Evolutionary conservation across 1,140 invertebrate genomes (phyloP), one percentile per base, ranked within the genome.

Genomic region (Zaprionus capensis): DNA sequence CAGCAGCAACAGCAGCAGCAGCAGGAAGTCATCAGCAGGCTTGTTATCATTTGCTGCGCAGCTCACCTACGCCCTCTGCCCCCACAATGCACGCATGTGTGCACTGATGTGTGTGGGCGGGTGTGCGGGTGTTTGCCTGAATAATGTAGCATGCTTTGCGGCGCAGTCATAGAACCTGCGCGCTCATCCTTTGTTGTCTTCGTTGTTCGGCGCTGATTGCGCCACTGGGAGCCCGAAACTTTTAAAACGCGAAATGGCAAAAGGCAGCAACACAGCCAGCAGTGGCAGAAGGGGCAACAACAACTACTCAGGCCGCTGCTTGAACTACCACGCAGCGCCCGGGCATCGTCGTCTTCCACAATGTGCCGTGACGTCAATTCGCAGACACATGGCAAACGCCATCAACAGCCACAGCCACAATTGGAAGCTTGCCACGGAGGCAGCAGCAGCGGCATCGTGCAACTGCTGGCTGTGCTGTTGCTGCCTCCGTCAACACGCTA

Each of bases 21-120:
- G 71, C 78, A 79, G 85, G 85, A 88, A 88, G 85, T 88, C 85
- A 88, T 88, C 85, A 88, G 85, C 85, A 81, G 81, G 58, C 85
- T 88, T 88, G 84, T 88, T 88, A 88, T 88, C 81, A 88, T 88
- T 76, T 61, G 66, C 65, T 63, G 71, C 34, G 34, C 53, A 26
- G 17, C 75, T 38, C 49, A 46, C 15, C 41, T 9, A 9, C 31
- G 38, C 61, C 41, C 38, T 24, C 11, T 34, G 46, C 17, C 36
- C 62, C 5, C 24, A n/a, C 38, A 38, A 22, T 7, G 57, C 62
- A 34, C 22, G 36, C 34, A 15, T 28, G 34, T 44, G 20, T 22
- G 36, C 38, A 4, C 49, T 51, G 58, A 63, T 53, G 53, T 63
- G 31, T 70, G 34, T 61, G 55, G 11, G 22, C 9, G 57, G 20